Base-by-base conservation (phyloP, 2,113 vertebrate species). In the Trogon melanurus region DNA sequence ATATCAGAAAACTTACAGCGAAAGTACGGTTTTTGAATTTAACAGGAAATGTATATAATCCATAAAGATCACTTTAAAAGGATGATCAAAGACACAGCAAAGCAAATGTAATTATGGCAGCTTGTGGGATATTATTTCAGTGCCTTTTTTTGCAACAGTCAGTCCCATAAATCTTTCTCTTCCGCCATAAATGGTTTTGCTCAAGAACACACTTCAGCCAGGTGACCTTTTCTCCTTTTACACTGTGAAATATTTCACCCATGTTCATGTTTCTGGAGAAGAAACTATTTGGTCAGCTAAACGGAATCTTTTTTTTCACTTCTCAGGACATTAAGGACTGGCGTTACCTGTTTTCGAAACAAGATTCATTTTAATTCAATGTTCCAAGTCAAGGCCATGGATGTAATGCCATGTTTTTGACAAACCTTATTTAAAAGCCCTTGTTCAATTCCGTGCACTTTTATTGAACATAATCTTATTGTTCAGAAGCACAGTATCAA, bases 361-460 rank as follows among this genome's bases (percentile, higher is more conserved):
- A 29, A 54, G 26, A 75, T 79, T 91, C 12, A 54, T 95, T 96
- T 93, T 92, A 79, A 79, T 91, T 90, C 27, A 73, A 30, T 87
- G 71, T 95, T 96, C 23, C 72, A 92, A 92, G 48, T 50, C 66
- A 44, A 90, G 30, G n/a, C n/a, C 38, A 27, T 38, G 44, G n/a
- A 53, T 38, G 25, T 85, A 90, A 79, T 45, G 23, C 34, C 71
- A 23, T 78, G 38, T 44, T 85, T 20, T 78, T 91, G 10, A 54
- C 47, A 89, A 64, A 90, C 26, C 32, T 71, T 93, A 36, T 91
- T 93, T 91, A 79, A 95, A 79, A 82, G 16, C 20, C 17, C 23
- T 1, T 91, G 65, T 69, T 92, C 62, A 54, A 73, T 74, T 76
- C 23, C 32, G 27, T 3, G 3, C 6, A 3, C 7, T 80, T 82